These are phyloP conservation scores for Odontamblyopus lacepedii DNA, from an alignment of 2,797 vertebrate species.

Conservation along the genomic window DNA sequence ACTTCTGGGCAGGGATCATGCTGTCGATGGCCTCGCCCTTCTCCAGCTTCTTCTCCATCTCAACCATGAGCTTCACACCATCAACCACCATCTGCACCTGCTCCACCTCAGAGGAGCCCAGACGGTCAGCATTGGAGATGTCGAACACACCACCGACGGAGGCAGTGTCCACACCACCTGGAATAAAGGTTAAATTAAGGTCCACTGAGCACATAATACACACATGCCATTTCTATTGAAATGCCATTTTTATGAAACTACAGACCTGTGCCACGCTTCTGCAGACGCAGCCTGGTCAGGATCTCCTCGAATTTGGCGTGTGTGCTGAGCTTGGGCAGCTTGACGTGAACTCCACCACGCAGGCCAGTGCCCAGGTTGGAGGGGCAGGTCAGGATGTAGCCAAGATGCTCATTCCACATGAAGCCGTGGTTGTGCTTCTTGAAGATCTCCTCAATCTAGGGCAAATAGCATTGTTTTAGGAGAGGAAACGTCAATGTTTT, in stretches of 20 bases:
- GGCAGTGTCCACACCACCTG: conserved; percentile 94
- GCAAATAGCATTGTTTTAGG: neutral
- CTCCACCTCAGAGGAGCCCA: conserved; percentile 92
- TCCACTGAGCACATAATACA: neutral
- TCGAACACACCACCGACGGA: conserved; percentile 93
- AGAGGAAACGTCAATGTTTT: neutral
- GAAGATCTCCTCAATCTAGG: conserved; percentile 91
- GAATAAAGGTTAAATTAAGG: neutral
- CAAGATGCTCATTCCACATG: conserved; percentile 97
- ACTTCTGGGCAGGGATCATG: conserved; percentile 96
- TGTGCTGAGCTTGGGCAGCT: conserved; percentile 91
- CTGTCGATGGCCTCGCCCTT: conserved; percentile 90
- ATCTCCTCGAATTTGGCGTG: conserved; percentile 91
- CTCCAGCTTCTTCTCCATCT: conserved; percentile 98
- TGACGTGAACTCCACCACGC: conserved; percentile 93
- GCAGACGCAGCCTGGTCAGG: conserved; percentile 90
- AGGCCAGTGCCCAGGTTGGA: conserved; percentile 79
- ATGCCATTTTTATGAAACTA: neutral
- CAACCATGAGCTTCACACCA: conserved; percentile 95
- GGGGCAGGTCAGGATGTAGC: conserved; percentile 90
- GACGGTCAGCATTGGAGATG: conserved; percentile 94
- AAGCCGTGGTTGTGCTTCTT: conserved; percentile 90
- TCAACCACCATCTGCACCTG: conserved; percentile 98
- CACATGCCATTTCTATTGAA: neutral
- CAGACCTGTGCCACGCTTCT: conserved; percentile 96